These are phyloP conservation scores for Otus sunia DNA, from an alignment of 2,113 vertebrate species.

Conservation along the genomic window DNA sequence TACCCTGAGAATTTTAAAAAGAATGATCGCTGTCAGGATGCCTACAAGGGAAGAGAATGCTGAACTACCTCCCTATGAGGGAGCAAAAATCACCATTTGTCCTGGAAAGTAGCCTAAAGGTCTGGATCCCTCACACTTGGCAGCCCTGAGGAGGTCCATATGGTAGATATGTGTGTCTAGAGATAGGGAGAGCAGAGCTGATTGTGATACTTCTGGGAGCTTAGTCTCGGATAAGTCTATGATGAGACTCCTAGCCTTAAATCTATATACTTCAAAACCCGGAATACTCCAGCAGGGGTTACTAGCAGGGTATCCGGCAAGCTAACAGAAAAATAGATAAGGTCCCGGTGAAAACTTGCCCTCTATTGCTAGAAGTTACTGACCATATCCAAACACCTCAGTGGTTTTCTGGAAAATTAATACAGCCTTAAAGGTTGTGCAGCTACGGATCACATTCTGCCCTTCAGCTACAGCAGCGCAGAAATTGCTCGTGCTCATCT, in stretches of 20 bases:
- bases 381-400: background rate
- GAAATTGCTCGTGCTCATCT: background rate
- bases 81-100: background rate
- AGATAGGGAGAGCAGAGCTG: background rate
- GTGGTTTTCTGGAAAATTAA: background rate
- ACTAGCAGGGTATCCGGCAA: background rate
- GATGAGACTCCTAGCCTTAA: background rate
- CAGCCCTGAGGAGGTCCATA: background rate
- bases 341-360: background rate
- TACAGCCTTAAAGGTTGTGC: background rate
- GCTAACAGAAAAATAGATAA: background rate
- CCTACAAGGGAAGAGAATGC: background rate
- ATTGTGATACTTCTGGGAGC: background rate
- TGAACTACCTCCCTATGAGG: background rate
- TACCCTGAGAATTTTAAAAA: background rate
- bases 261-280: background rate
- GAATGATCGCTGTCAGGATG: background rate
- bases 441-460: background rate
- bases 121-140: background rate
- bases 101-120: background rate
- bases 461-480: background rate
- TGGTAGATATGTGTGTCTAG: background rate
- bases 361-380: background rate
- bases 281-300: background rate
- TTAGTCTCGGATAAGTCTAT: background rate